Evolutionary conservation across 53 echinoderm and acorn worm species (phyloP), one percentile per base, ranked within the genome.

Genomic region (Holothuria scabra): DNA sequence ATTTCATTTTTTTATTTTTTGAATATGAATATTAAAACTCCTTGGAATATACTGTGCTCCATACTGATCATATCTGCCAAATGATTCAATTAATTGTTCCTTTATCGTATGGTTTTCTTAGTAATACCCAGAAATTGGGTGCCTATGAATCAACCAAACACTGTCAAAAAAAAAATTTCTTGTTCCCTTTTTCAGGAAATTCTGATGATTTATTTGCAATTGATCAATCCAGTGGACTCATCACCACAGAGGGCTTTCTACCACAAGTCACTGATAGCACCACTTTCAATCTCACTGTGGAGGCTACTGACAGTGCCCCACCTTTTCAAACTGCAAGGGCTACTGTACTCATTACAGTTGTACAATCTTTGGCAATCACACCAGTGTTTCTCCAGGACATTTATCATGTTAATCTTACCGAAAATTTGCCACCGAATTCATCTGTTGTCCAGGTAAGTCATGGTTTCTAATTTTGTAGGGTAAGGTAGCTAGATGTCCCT

Each of bases 221-320:
- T 30, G 80, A 93, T 57, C 60, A 68, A 24, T 61, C 60, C 22
- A 87, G 74, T 37, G 99, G 99, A 12, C 52, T 83, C 38, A 95
- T 99, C 87, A 87, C 88, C 37, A 88, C 90, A 28, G 57, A 12
- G 6, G 88, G 87, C 20, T 56, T 82, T 29, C 89, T 99, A 55
- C 86, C 92, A 8, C 87, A 83, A 55, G 84, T 84, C 8, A 83
- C 29, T 31, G 28, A 58, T 28, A 84, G 78, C 26, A 22, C 64
- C 26, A 85, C 84, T 75, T 99, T 90, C 83, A 99, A 90, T 55
- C 87, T 95, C 83, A 88, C 91, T n/a, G 89, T 99, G 30, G 76
- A 74, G 22, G 99, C 94, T 31, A 88, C 68, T 0, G 99, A 99
- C 71, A 79, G 91, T 76, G 87, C 94, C 55, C 87, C 83, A 33